phyloP scores from a whole-genome alignment of 2,888 invertebrate genomes.

The Cotesia congregata region DNA sequence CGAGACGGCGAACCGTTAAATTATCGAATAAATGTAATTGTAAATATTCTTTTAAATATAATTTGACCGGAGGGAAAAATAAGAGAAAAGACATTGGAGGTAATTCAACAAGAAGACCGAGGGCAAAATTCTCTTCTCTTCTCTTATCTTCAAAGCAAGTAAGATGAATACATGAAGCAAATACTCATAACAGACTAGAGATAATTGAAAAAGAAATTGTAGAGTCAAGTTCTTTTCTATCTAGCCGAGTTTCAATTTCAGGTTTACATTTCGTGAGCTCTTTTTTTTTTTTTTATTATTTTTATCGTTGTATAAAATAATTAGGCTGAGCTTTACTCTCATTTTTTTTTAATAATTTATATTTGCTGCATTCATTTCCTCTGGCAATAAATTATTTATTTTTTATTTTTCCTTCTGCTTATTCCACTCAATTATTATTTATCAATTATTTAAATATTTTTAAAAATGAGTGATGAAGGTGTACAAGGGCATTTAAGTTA shows the following conservation, averaged over 20 bases:
- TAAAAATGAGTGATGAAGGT: neutral
- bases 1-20: constrained; percentile 38
- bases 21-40: constrained; percentile 53
- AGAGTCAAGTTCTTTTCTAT: constrained; percentile 17
- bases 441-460: neutral
- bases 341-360: neutral
- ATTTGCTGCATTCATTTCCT: neutral
- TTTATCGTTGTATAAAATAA: neutral
- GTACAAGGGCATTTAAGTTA: neutral
- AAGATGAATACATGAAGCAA: constrained; percentile 27
- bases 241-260: constrained; percentile 21
- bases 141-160: constrained; percentile 30
- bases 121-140: constrained; percentile 35
- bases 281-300: neutral
- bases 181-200: constrained; percentile 29
- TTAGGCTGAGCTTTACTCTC: neutral
- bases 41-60: constrained; percentile 50
- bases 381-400: too few relatives aligned
- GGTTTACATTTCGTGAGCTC: constrained; percentile 9
- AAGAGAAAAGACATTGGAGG: constrained; percentile 42
- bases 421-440: neutral
- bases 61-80: constrained; percentile 39
- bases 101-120: constrained; percentile 38
- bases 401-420: neutral
- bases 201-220: constrained; percentile 33